Conservation (phyloP, 2,888 invertebrate species). For the Ecdyonurus torrentis region DNA sequence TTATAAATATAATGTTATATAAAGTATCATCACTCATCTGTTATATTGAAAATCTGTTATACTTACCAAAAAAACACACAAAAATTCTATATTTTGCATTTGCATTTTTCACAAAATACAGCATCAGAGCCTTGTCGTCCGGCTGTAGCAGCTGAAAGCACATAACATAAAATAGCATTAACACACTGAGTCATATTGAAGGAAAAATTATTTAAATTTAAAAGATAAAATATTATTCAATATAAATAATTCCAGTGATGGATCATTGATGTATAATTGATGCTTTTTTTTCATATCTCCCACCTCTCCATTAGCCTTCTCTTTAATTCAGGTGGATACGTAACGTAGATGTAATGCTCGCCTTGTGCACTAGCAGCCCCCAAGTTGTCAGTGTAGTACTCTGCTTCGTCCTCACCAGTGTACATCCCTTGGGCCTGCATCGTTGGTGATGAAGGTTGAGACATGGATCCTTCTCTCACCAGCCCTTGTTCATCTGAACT, state of each 20-base stretch:
- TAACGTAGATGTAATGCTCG: slow-evolving; percentile 67
- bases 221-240: background rate
- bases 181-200: slow-evolving; percentile 10
- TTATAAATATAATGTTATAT: too few relatives aligned
- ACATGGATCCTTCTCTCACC: background rate
- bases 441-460: background rate
- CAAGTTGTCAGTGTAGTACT: background rate
- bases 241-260: background rate
- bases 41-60: too few relatives aligned
- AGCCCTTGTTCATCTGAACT: background rate
- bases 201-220: background rate
- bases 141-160: slow-evolving; percentile 67
- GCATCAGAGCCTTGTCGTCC: slow-evolving; percentile 56
- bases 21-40: too few relatives aligned
- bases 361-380: slow-evolving; percentile 14
- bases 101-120: slow-evolving; percentile 4
- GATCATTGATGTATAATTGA: background rate
- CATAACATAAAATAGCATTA: slow-evolving; percentile 13
- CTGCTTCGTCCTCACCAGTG: slow-evolving; percentile 6
- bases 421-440: slow-evolving; percentile 15
- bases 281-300: slow-evolving; percentile 13
- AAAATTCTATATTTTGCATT: background rate
- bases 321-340: slow-evolving; percentile 74
- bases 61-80: background rate
- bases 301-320: slow-evolving; percentile 68